Evolutionary conservation across 1,140 invertebrate genomes (phyloP).

Genomic region (Trichomalopsis sarcophagae): DNA sequence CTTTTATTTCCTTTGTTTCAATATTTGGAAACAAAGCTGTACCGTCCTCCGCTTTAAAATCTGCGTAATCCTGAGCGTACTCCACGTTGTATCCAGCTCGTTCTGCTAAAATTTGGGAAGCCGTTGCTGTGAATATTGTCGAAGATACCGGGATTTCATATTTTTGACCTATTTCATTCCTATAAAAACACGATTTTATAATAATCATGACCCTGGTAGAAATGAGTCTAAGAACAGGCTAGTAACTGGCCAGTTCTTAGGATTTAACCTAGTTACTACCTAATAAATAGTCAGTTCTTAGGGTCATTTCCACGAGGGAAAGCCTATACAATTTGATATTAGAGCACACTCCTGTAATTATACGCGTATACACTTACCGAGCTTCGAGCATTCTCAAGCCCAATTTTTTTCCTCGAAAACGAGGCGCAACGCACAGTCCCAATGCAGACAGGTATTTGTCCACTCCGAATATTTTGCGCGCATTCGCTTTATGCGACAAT

Average conservation of each 20-base stretch:
- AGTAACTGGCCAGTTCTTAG: too few species aligned
- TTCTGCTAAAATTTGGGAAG: slow-evolving; percentile 55
- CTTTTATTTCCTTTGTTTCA: slow-evolving; percentile 35
- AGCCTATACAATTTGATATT: neutral
- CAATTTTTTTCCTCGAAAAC: slow-evolving; percentile 65
- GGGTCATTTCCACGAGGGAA: too few species aligned
- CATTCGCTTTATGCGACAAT: slow-evolving; percentile 45
- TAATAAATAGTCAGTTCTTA: too few species aligned
- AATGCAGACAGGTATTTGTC: slow-evolving; percentile 62
- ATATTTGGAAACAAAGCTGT: slow-evolving; percentile 53
- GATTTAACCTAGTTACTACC: too few species aligned
- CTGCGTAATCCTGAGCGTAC: slow-evolving; percentile 26
- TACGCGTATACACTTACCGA: slow-evolving; percentile 54
- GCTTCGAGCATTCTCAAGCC: slow-evolving; percentile 59
- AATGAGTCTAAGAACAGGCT: too few species aligned
- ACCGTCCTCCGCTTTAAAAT: slow-evolving; percentile 54
- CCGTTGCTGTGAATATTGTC: slow-evolving; percentile 57
- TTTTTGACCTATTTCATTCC: slow-evolving; percentile 50
- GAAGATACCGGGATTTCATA: slow-evolving; percentile 54
- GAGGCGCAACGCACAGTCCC: slow-evolving; percentile 63
- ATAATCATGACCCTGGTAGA: too few species aligned
- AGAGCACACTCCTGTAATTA: neutral
- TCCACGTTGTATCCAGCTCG: slow-evolving; percentile 55
- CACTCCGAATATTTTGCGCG: slow-evolving; percentile 59
- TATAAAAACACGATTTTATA: slow-evolving; percentile 23